Conservation (phyloP, 2,888 invertebrate species). For the Theristus sp. region DNA sequence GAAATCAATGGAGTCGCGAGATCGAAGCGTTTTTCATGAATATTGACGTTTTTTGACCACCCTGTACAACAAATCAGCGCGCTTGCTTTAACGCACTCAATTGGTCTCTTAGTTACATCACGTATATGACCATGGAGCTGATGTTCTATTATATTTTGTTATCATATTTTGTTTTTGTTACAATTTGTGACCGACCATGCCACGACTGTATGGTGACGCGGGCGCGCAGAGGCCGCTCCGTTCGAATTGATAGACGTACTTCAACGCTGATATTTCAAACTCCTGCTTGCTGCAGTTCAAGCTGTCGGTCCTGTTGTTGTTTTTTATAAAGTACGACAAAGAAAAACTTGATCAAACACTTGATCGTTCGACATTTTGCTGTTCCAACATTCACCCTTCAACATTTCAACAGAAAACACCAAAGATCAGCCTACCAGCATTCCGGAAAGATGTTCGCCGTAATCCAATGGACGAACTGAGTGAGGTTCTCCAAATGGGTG, state of each 20-base stretch:
- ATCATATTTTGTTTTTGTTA: not conserved
- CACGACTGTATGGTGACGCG: not conserved
- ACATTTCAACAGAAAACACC: not conserved
- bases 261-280: not conserved
- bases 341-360: not conserved
- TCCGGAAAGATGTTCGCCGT: constrained; percentile 4
- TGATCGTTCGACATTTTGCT: not conserved
- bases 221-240: not conserved
- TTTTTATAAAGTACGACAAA: too few species aligned
- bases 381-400: not conserved
- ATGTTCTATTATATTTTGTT: not conserved
- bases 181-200: not conserved
- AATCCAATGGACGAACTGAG: constrained; percentile 1
- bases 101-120: too few species aligned
- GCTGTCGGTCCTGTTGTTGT: not conserved
- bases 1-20: too few species aligned
- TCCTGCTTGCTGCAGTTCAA: not conserved
- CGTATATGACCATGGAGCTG: too few species aligned
- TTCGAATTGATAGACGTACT: not conserved
- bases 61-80: too few species aligned
- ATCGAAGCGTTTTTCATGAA: too few species aligned
- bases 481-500: not conserved
- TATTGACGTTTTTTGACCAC: too few species aligned
- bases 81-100: too few species aligned
- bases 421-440: not conserved